Conservation (phyloP, 2,888 invertebrate genomes). For the Maniola hyperantus region DNA sequence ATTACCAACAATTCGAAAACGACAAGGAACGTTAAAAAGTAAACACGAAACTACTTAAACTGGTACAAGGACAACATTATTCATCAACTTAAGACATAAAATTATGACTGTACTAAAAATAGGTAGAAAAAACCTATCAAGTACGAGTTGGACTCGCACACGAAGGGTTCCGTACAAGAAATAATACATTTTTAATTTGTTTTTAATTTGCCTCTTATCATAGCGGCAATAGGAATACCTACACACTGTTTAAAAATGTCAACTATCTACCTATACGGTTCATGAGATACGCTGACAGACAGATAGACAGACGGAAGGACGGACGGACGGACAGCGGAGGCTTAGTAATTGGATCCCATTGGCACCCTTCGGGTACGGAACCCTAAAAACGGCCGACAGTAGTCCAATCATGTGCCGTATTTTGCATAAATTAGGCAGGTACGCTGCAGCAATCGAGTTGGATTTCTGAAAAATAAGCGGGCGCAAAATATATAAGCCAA, state of each 20-base stretch:
- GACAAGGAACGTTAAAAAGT: conserved; percentile 2
- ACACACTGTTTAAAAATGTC: no score
- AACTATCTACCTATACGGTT: no score
- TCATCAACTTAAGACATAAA: conserved; percentile 43
- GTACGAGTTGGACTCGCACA: background rate
- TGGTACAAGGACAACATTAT: conserved; percentile 7
- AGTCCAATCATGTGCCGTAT: conserved; percentile 68
- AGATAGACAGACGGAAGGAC: no score
- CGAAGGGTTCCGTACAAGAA: background rate
- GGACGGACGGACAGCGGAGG: no score
- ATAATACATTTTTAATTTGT: background rate
- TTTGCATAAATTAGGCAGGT: conserved; percentile 73
- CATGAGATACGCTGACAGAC: no score
- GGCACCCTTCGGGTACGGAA: background rate
- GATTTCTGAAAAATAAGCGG: conserved; percentile 74
- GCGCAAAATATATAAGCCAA: conserved; percentile 71
- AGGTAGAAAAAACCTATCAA: conserved; percentile 44
- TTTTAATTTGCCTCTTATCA: background rate
- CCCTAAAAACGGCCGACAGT: conserved; percentile 52
- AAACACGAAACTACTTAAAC: conserved; percentile 17
- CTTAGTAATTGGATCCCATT: no score
- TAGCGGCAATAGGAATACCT: no score
- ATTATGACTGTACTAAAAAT: conserved; percentile 51
- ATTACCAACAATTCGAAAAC: conserved; percentile 11
- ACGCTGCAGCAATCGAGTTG: conserved; percentile 62